phyloP scores from a whole-genome alignment of 2,888 invertebrate species.

The Prosopocoilus inquinatus region DNA sequence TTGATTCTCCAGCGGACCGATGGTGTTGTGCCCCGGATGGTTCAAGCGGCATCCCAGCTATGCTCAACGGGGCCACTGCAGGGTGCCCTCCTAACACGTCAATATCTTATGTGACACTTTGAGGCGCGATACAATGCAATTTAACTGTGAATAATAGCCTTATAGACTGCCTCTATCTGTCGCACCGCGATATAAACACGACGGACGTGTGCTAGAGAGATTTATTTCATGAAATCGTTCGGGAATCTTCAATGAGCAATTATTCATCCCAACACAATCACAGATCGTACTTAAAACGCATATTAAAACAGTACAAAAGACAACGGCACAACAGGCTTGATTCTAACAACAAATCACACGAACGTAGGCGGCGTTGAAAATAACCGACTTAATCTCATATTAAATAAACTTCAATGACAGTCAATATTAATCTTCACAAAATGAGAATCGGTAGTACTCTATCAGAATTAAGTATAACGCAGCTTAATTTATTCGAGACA shows the following conservation, averaged over 20 bases:
- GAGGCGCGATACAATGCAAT: constrained; percentile 28
- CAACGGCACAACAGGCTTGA: too few species aligned
- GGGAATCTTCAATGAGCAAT: background rate
- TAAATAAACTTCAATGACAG: too few species aligned
- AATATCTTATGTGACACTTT: constrained; percentile 38
- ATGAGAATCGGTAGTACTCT: too few species aligned
- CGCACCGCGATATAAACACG: background rate
- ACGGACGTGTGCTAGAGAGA: background rate
- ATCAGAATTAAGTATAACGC: too few species aligned
- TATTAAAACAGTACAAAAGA: too few species aligned
- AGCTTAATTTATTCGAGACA: too few species aligned
- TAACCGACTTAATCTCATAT: too few species aligned
- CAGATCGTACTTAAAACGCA: too few species aligned
- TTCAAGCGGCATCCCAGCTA: background rate
- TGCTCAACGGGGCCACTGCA: constrained; percentile 16
- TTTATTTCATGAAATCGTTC: background rate
- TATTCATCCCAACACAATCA: too few species aligned
- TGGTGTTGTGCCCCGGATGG: constrained; percentile 10
- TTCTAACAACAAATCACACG: too few species aligned
- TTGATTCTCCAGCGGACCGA: constrained; percentile 24
- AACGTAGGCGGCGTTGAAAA: too few species aligned
- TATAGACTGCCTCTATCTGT: constrained; percentile 11
- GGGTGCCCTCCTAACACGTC: constrained; percentile 28
- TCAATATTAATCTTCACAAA: too few species aligned
- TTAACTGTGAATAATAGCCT: constrained; percentile 27